Percentiles rank a stretch among this genome's conserved stretches.
Conservation (phyloP, 2,797 vertebrate genomes). For the Hippopotamyrus pictus region DNA sequence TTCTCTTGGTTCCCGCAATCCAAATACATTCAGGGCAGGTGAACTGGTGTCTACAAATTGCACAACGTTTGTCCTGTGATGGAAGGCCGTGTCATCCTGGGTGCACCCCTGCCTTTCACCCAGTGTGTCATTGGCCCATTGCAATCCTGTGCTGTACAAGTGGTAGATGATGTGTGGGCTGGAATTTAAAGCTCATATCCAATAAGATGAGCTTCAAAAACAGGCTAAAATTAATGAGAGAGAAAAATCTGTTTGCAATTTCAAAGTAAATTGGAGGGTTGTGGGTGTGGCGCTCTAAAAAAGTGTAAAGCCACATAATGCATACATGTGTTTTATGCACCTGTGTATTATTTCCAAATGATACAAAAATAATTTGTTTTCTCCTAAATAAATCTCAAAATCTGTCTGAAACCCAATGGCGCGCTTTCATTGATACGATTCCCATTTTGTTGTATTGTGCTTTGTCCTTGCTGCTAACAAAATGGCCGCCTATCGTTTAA, state of each 20-base stretch:
- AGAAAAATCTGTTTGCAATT: neutral
- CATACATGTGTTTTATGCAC: neutral
- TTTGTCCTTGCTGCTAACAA: neutral
- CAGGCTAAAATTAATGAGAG: neutral
- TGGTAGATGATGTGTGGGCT: neutral
- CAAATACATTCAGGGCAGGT: neutral
- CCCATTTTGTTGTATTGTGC: neutral
- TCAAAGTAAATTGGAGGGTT: neutral
- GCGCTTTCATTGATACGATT: neutral
- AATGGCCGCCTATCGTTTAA: neutral
- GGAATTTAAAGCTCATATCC: neutral
- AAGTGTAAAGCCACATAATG: neutral
- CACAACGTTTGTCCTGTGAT: neutral
- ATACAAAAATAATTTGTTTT: neutral
- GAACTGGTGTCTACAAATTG: neutral
- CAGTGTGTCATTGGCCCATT: neutral
- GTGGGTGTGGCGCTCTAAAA: neutral
- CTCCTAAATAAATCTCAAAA: neutral
- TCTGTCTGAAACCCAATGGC: neutral
- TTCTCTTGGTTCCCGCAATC: neutral
- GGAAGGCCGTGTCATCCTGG: neutral
- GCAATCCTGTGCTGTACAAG: neutral
- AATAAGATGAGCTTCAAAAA: neutral
- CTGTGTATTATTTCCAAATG: neutral
- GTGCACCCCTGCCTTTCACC: neutral